These are phyloP conservation scores for Frieseomelitta varia DNA, from an alignment of 1,140 invertebrate species.

Conservation along the genomic window DNA sequence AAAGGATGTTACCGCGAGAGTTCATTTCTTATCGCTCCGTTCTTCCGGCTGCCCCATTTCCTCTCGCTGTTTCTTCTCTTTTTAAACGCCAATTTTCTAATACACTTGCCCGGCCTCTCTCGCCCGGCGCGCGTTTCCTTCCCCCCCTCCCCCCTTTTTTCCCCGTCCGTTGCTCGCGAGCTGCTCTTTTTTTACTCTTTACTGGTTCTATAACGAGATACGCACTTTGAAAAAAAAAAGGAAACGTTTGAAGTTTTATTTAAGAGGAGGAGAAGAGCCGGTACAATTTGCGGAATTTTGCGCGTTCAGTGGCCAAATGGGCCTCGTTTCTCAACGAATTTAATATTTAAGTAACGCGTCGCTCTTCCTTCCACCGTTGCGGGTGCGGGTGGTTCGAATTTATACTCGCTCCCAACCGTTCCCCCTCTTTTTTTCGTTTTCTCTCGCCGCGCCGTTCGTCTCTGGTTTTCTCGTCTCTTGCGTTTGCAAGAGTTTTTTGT, in stretches of 20 bases:
- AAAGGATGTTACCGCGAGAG: slow-evolving; percentile 29
- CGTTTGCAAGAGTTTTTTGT: slow-evolving; percentile 46
- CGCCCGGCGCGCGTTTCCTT: too few relatives aligned
- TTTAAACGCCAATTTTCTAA: slow-evolving; percentile 34
- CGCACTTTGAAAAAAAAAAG: not conserved
- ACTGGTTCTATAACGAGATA: not conserved
- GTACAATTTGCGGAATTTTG: not conserved
- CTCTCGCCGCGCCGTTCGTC: slow-evolving; percentile 15
- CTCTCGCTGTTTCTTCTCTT: not conserved
- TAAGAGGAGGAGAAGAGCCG: not conserved
- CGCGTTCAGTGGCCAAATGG: not conserved
- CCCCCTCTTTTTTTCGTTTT: not conserved
- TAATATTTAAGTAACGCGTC: slow-evolving; percentile 57
- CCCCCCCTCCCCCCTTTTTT: too few relatives aligned
- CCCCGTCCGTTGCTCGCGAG: too few relatives aligned
- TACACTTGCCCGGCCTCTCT: not conserved
- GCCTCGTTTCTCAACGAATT: slow-evolving; percentile 40
- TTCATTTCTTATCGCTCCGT: slow-evolving; percentile 40
- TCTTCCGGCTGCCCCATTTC: not conserved
- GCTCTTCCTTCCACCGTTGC: not conserved
- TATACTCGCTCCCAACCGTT: not conserved
- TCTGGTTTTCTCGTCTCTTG: slow-evolving; percentile 3
- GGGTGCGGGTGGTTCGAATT: not conserved
- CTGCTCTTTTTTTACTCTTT: not conserved
- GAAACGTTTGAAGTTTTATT: too few relatives aligned